Evolutionary conservation across 2,113 vertebrate species (phyloP), one percentile per base, ranked within the genome.

Genomic region (Saccopteryx bilineata): DNA sequence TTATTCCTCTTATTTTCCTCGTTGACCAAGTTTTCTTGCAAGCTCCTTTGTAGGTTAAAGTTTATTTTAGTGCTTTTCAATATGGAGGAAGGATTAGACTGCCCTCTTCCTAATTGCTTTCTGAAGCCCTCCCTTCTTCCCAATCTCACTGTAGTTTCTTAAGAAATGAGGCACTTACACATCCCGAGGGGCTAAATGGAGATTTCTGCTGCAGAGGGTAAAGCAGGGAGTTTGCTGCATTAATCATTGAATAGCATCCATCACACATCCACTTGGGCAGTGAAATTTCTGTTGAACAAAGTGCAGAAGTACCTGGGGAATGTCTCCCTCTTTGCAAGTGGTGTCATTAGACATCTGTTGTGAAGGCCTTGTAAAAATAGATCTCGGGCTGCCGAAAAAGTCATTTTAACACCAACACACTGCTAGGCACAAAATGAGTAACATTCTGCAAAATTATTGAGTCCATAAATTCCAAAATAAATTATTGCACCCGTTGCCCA

Each of bases 81-180:
- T 87, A 89, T 90, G 58, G 54, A 83, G 87, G 78, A 61, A 78
- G 94, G 82, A 95, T 96, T 93, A 95, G 93, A 68, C 87, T 95
- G 86, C 86, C 93, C 91, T 96, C 74, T 56, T 88, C 74, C 86
- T 97, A 97, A 96, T 96, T 96, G 97, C 92, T 98, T 92, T 96
- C 95, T 81, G 92, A 96, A 95, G 91, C 86, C 90, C 93, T 92
- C 69, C 48, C 74, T 79, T 86, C 93, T 94, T 79, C 78, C 81
- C 96, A 96, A 97, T 97, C 95, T 96, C 96, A 68, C 96, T 76
- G 95, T 87, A 84, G 91, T 96, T 97, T 95, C 96, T 96, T 92
- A 96, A 95, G 96, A 96, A 96, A 96, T 52, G 95, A 97, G 93
- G 96, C 93, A 97, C 97, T 97, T 96, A 97, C 58, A 71, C 80